phyloP scores from a whole-genome alignment of 2,797 vertebrate genomes.

The Scolopax bukidnonensis region DNA sequence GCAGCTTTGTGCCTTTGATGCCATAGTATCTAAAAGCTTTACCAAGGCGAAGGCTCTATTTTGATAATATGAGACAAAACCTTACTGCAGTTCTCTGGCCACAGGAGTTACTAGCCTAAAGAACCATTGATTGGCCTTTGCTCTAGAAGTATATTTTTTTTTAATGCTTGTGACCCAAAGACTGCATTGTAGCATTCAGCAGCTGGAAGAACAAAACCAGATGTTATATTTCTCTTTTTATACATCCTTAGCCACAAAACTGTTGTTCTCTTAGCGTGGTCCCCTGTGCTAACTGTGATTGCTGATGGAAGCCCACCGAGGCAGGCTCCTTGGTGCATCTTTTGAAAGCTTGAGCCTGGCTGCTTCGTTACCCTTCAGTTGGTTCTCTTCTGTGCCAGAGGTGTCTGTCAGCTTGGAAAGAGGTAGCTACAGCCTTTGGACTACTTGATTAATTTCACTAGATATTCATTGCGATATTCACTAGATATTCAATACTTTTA shows the following conservation, averaged over 20 bases:
- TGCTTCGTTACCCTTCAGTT: not conserved
- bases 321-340: not conserved
- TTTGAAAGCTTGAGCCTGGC: not conserved
- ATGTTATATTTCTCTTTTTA: not conserved
- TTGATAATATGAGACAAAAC: not conserved
- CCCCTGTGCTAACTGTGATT: not conserved
- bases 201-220: not conserved
- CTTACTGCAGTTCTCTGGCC: not conserved
- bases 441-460: not conserved
- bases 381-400: not conserved
- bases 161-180: not conserved
- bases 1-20: not conserved
- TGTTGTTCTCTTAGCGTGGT: not conserved
- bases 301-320: not conserved
- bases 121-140: not conserved
- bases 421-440: not conserved
- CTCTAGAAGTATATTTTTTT: not conserved
- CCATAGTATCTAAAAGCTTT: not conserved
- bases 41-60: not conserved
- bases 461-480: not conserved
- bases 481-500: not conserved
- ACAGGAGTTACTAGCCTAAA: not conserved
- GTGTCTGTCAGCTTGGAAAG: not conserved
- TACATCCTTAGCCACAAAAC: not conserved
- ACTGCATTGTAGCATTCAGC: not conserved